These are phyloP conservation scores for Oncorhynchus gorbuscha DNA, from an alignment of 2,113 vertebrate genomes.

Conservation along the genomic window DNA sequence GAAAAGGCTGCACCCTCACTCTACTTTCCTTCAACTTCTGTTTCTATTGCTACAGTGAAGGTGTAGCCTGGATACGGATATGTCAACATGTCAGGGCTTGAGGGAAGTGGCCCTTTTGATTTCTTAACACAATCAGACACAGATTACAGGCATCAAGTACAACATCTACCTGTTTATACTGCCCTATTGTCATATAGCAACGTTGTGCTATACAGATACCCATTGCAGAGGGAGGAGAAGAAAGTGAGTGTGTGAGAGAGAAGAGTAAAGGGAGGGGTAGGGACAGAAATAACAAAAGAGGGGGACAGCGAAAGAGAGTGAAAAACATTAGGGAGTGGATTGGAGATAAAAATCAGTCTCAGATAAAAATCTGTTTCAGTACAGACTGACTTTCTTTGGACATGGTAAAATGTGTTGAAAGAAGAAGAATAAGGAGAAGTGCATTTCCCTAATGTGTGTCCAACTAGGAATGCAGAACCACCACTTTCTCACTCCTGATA, in stretches of 20 bases:
- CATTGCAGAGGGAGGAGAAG: not conserved
- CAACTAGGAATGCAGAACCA: not conserved
- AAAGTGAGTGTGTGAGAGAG: no score
- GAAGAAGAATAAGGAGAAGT: not conserved
- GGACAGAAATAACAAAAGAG: not conserved
- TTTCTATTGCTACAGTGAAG: conserved; percentile 22
- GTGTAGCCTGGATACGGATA: conserved; percentile 15
- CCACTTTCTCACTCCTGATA: not conserved
- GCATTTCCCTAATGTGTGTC: not conserved
- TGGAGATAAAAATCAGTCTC: not conserved
- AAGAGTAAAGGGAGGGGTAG: not conserved
- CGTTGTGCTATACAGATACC: not conserved
- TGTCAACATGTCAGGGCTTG: conserved; percentile 42
- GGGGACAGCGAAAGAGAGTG: not conserved
- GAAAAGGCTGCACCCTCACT: conserved; percentile 34
- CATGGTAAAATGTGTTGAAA: not conserved
- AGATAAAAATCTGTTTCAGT: not conserved
- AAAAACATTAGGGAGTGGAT: not conserved
- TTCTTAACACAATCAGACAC: not conserved
- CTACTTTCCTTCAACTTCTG: conserved; percentile 35
- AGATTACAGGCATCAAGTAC: conserved; percentile 15
- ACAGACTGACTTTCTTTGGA: not conserved
- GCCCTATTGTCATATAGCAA: not conserved
- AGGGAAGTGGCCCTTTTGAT: conserved; percentile 23
- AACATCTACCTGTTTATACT: conserved; percentile 6